A percentile compares a stretch with the other conserved stretches of the same genome.
phyloP scores from a whole-genome alignment of 2,797 vertebrate genomes.

The Artibeus jamaicensis region DNA sequence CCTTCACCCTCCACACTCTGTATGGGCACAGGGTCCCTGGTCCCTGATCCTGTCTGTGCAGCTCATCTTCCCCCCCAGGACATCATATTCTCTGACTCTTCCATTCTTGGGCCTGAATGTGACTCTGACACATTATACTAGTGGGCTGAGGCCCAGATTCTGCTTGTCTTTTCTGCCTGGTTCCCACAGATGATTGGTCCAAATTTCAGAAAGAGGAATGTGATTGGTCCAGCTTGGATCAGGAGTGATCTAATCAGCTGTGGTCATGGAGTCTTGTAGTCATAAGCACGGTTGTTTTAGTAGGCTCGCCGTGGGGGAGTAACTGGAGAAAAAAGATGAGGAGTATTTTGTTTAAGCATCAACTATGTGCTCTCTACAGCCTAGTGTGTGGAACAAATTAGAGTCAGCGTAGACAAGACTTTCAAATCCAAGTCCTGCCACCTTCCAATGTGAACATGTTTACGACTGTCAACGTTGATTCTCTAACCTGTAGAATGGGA shows the following conservation, averaged over 20 bases:
- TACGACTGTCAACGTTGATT: neutral
- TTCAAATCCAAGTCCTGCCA: neutral
- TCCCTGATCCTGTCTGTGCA: neutral
- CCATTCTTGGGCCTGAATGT: neutral
- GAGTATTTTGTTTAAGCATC: neutral
- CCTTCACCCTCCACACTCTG: accelerated
- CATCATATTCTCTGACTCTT: neutral
- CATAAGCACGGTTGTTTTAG: neutral
- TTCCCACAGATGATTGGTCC: neutral
- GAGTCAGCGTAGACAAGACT: neutral
- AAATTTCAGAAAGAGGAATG: neutral
- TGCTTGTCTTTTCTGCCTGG: neutral
- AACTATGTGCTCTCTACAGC: neutral
- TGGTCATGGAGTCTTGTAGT: neutral
- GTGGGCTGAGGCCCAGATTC: neutral
- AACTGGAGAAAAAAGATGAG: neutral
- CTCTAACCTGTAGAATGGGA: neutral
- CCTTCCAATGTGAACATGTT: neutral
- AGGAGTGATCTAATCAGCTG: neutral
- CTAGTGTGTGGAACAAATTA: neutral
- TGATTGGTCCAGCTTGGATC: neutral
- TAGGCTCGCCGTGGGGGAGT: neutral
- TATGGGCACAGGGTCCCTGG: no score
- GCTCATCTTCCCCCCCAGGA: neutral
- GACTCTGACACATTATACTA: neutral